These are phyloP conservation scores for Apomyelois bistriatella DNA, from an alignment of 2,888 invertebrate genomes.

Conservation along the genomic window DNA sequence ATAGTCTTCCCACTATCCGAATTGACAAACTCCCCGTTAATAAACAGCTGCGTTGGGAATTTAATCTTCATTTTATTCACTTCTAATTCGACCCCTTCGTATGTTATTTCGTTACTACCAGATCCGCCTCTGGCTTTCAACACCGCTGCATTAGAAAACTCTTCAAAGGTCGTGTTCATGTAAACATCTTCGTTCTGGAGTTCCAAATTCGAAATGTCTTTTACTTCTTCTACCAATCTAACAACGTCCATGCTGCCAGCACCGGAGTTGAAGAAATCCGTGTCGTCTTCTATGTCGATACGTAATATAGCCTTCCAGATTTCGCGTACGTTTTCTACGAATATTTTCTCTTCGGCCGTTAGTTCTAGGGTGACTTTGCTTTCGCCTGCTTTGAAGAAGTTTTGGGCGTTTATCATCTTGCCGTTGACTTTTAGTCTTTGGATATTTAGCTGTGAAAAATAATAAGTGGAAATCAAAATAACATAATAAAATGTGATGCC, in stretches of 20 bases:
- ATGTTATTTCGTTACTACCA: constrained; percentile 79
- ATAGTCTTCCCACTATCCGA: constrained; percentile 83
- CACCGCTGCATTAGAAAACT: constrained; percentile 86
- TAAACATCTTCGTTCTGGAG: constrained; percentile 95
- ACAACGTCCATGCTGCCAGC: constrained; percentile 99
- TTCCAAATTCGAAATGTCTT: constrained; percentile 87
- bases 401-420: constrained; percentile 90
- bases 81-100: constrained; percentile 86
- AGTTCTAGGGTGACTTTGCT: constrained; percentile 81
- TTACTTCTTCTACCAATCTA: constrained; percentile 94
- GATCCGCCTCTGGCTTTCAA: constrained; percentile 81
- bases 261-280: constrained; percentile 96
- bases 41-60: constrained; percentile 94
- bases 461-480: not conserved
- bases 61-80: constrained; percentile 91
- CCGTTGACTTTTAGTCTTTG: constrained; percentile 87
- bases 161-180: constrained; percentile 93
- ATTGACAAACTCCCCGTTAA: constrained; percentile 93
- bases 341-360: constrained; percentile 85
- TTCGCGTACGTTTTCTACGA: constrained; percentile 81
- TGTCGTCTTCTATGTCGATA: constrained; percentile 85
- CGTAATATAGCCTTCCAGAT: constrained; percentile 94
- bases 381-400: constrained; percentile 85
- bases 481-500: not conserved
- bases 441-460: constrained; percentile 83